Evolutionary conservation across 2,797 vertebrate species (phyloP), one percentile per base, ranked within the genome.

Genomic region (Paedocypris micromegethes): DNA sequence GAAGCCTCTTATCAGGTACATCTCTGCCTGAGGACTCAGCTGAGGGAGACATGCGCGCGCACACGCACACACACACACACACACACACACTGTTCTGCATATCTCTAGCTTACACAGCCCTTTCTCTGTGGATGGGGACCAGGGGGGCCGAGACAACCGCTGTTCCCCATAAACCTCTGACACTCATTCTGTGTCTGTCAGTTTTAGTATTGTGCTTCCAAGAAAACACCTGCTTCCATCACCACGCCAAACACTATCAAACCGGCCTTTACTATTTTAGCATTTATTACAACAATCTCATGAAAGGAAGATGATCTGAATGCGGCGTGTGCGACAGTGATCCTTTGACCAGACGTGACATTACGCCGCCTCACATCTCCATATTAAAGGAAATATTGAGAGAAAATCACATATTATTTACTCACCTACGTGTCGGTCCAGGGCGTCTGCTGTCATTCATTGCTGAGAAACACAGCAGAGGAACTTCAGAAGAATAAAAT

Each of bases 41-140:
- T 78, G 80, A 79, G 82, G 80, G 75, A 82, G 80, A 40, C 56
- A 57, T 42, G 44, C 57, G 51, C 55, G 43, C 59, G 45, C 50
- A 70, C 51, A 55, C 70, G 47, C 9, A 59, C 64, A 59, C 60
- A 64, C 55, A 62, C 64, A 52, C 38, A 52, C 37, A 43, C 50
- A 40, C 46, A 66, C 62, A 58, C 53, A 56, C 52, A 50, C 46
- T 39, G 75, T 83, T 89, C 86, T 88, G 83, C 88, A 89, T 90
- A 88, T 89, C 88, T 86, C 86, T 79, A 88, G 86, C 87, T 89
- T 88, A 89, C 88, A 89, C 80, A 83, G 86, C 84, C 85, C 85
- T 78, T 64, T 75, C 65, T 68, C 62, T 6, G 65, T 63, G 68
- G 56, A 23, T 43, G 40, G 70, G 68, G 69, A 60, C 46, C 62